Evolutionary conservation across 2,888 invertebrate genomes (phyloP), one percentile per base, ranked within the genome.

Genomic region (Cacoxenus indagator): DNA sequence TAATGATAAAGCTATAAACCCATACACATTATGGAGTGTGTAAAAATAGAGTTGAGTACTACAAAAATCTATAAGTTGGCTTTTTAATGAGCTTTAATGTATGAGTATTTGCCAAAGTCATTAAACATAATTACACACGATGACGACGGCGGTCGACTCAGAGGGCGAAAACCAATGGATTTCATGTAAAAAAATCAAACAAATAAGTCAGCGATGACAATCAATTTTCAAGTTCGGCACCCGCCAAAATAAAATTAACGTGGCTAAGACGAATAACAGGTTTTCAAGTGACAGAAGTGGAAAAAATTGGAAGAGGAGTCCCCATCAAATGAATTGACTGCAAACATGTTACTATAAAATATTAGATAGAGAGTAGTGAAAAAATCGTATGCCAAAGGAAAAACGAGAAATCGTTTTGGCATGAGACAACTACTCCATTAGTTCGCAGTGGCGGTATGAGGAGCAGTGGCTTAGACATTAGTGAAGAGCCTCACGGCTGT

Each of bases 81-180:
- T 62, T 62, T 62, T 62, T 24, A 62, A 61, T 61, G 59, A n/a
- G 70, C 74, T 65, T 74, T 75, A 74, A 78, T 75, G 74, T 75
- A n/a, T n/a, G n/a, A n/a, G n/a, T n/a, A 77, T 78, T 78, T 78
- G 70, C 70, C 75, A 67, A 74, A 77, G 74, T 70, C 75, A 69
- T 78, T 76, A 72, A 73, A 76, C 67, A 65, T 66, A 67, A 69
- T 71, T 67, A 71, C 68, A 67, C n/a, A 67, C 55, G 66, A 62
- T 14, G 37, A 27, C 31, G 31, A 9, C 37, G 37, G 14, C 37
- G 22, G n/a, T 17, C 11, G 61, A 24, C 24, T 5, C n/a, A 57
- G 31, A 31, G 37, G 22, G 37, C 37, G 22, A 22, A 51, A 51
- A 37, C 31, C 19, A 43, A 62, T 62, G 61, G 61, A 62, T 62